Percentiles rank a stretch among this genome's conserved stretches.
These are phyloP conservation scores for Dryadula phaetusa DNA, from an alignment of 2,888 invertebrate genomes.

Conservation along the genomic window DNA sequence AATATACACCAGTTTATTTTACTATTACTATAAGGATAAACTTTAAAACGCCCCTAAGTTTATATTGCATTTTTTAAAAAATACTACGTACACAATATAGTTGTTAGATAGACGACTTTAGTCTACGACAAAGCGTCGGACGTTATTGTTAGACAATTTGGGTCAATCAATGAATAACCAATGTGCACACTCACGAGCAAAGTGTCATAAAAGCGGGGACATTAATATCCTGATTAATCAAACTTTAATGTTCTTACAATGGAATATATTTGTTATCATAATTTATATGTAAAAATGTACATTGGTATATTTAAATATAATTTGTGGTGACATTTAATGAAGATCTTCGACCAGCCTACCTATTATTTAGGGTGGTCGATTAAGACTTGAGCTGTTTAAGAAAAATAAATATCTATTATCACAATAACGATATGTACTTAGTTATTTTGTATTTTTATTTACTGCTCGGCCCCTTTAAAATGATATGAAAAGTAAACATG, in stretches of 20 bases:
- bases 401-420: not conserved
- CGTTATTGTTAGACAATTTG: constrained; percentile 72
- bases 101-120: constrained; percentile 27
- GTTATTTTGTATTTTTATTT: not conserved
- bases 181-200: constrained; percentile 35
- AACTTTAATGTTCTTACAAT: not conserved
- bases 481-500: no score
- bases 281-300: not conserved
- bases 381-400: not conserved
- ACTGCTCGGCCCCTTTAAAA: no score
- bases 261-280: not conserved
- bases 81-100: not conserved
- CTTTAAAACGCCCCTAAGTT: not conserved
- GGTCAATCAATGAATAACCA: constrained; percentile 72
- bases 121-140: constrained; percentile 45
- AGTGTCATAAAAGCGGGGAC: constrained; percentile 35
- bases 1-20: constrained; percentile 24
- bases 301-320: not conserved
- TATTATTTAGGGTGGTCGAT: not conserved
- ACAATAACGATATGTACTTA: not conserved
- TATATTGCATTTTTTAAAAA: not conserved
- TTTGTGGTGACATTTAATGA: not conserved
- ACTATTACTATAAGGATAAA: not conserved
- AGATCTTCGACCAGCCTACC: not conserved
- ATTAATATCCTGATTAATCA: constrained; percentile 8